phyloP scores from a whole-genome alignment of 2,888 invertebrate species.

The Leucozona laternaria region DNA sequence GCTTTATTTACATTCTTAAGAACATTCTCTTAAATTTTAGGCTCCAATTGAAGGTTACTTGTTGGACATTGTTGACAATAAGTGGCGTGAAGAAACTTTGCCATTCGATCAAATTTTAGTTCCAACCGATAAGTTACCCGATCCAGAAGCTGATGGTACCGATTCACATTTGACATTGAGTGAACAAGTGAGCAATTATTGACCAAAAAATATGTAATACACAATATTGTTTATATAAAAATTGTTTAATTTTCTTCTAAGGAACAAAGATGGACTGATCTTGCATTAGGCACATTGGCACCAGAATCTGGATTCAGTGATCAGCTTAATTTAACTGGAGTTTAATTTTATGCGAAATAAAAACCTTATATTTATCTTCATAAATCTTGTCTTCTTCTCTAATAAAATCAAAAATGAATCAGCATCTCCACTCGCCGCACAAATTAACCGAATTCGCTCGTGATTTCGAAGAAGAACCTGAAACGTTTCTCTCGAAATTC shows the following conservation, averaged over 20 bases:
- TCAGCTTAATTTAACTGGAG: slow-evolving; percentile 81
- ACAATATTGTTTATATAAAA: not conserved
- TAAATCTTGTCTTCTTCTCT: not conserved
- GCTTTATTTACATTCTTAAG: not conserved
- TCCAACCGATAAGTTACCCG: slow-evolving; percentile 94
- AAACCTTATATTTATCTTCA: slow-evolving; percentile 20
- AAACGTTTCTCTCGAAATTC: slow-evolving; percentile 82
- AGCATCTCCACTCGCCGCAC: slow-evolving; percentile 87
- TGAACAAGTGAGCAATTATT: slow-evolving; percentile 88
- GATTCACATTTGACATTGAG: slow-evolving; percentile 95
- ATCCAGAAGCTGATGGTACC: slow-evolving; percentile 96
- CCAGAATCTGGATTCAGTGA: slow-evolving; percentile 82
- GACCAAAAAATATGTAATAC: not conserved
- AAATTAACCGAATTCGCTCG: slow-evolving; percentile 91
- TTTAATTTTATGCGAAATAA: slow-evolving; percentile 77
- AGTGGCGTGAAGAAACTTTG: slow-evolving; percentile 93
- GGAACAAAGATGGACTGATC: slow-evolving; percentile 88
- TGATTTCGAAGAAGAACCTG: slow-evolving; percentile 83
- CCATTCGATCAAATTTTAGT: slow-evolving; percentile 94
- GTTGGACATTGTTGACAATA: slow-evolving; percentile 87
- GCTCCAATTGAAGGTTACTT: slow-evolving; percentile 83
- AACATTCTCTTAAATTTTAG: slow-evolving; percentile 64
- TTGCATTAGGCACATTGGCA: slow-evolving; percentile 84
- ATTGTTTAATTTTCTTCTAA: slow-evolving; percentile 74
- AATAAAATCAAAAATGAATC: slow-evolving; percentile 83